These are phyloP conservation scores for Globicephala melas DNA, from an alignment of 2,113 vertebrate species.

Conservation along the genomic window DNA sequence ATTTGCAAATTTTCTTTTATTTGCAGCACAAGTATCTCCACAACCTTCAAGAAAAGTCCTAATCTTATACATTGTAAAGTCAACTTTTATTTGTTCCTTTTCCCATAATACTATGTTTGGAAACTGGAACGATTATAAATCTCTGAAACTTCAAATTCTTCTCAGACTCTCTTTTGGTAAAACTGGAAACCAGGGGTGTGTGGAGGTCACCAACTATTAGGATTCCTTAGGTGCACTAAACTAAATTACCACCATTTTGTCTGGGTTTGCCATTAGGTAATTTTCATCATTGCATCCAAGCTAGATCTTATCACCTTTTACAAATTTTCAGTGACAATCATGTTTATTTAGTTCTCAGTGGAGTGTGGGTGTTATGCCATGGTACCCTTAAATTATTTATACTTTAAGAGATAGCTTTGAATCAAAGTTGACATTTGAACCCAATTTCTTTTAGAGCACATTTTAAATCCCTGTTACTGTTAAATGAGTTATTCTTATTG, in stretches of 20 bases:
- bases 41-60: not conserved
- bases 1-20: not conserved
- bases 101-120: not conserved
- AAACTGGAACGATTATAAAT: not conserved
- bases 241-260: not conserved
- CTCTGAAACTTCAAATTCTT: not conserved
- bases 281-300: conserved; percentile 8
- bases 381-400: not conserved
- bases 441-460: not conserved
- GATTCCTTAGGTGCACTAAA: not conserved
- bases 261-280: not conserved
- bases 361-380: not conserved
- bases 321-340: not conserved
- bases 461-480: not conserved
- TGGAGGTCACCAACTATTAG: not conserved
- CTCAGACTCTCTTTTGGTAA: not conserved
- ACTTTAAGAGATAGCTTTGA: not conserved
- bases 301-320: not conserved
- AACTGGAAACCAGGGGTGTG: not conserved
- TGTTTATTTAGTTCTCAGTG: not conserved
- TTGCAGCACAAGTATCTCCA: not conserved
- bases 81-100: not conserved
- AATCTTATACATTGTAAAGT: not conserved
- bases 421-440: not conserved
- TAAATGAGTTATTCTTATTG: conserved; percentile 13